Evolutionary conservation across 2,888 invertebrate genomes (phyloP), one percentile per base, ranked within the genome.

Genomic region (Xestoiulus laeticollis): DNA sequence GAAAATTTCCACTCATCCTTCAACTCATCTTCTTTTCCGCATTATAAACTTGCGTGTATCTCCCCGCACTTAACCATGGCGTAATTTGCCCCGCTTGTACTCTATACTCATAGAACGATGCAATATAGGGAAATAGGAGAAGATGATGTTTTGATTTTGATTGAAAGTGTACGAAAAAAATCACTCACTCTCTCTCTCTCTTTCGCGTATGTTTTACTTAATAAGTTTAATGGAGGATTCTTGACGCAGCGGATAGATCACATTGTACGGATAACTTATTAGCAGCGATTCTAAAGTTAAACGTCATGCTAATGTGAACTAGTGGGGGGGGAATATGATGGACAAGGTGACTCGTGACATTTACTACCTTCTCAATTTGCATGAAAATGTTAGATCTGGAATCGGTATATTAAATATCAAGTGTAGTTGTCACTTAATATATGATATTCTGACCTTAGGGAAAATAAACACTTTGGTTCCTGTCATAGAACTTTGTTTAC

Each of bases 1-100:
- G 78, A 78, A 78, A 78, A 78, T 78, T 78, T 78, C 78, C 78
- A 78, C 78, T 78, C 78, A 78, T 78, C 78, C 78, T 78, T 78
- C 78, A 78, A 78, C 78, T 78, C 78, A 30, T 78, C 78, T 30
- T 78, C 78, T 78, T 78, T 78, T 78, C 78, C 78, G 78, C 78
- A 78, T 78, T 78, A 78, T 78, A 30, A 78, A 78, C 78, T 26
- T 78, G 78, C 26, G 78, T 78, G 78, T 78, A 78, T 26, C 78
- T 78, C 78, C n/a, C n/a, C 78, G 78, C 78, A 78, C 78, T 78
- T 78, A 78, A 78, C 10, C 10, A 78, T 78, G 78, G 30, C 30
- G 14, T 78, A 78, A 78, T 78, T 78, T 78, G 30, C 30, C 78
- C 30, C 30, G 8, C 78, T 78, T 78, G 26, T 78, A 78, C 14